These are phyloP conservation scores for Tyria jacobaeae DNA, from an alignment of 2,888 invertebrate species.

Conservation along the genomic window DNA sequence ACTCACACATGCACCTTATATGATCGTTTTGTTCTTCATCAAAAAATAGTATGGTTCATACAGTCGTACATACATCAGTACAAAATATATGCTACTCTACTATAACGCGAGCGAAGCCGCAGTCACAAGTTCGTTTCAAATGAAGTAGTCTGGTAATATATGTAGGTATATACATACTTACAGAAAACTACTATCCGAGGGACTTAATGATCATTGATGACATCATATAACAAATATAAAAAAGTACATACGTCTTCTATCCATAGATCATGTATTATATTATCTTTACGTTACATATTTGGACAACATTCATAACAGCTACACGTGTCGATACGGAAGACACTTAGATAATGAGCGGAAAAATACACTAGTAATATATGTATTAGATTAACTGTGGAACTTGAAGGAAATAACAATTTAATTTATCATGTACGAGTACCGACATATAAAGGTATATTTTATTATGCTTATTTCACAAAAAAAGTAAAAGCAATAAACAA, in stretches of 20 bases:
- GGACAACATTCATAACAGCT: conserved; percentile 4
- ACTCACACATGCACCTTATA: no score
- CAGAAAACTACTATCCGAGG: neutral
- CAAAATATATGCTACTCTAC: no score
- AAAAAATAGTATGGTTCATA: no score
- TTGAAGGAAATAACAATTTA: no score
- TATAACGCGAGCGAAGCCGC: neutral
- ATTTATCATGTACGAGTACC: no score
- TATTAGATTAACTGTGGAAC: neutral
- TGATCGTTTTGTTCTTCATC: no score
- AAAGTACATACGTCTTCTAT: neutral
- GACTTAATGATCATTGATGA: conserved; percentile 3
- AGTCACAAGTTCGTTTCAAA: neutral
- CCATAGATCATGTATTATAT: conserved; percentile 1
- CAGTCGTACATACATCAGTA: no score
- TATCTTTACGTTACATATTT: conserved; percentile 1
- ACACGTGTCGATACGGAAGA: neutral
- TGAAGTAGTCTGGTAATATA: neutral
- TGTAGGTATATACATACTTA: neutral
- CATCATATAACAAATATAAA: conserved; percentile 8
- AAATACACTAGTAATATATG: neutral
- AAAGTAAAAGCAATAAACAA: no score
- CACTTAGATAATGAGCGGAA: conserved; percentile 1
- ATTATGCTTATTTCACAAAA: no score
- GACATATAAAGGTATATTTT: no score